Conservation (phyloP, 1,140 invertebrate genomes). For the Gyrodactylus bullatarudis region DNA sequence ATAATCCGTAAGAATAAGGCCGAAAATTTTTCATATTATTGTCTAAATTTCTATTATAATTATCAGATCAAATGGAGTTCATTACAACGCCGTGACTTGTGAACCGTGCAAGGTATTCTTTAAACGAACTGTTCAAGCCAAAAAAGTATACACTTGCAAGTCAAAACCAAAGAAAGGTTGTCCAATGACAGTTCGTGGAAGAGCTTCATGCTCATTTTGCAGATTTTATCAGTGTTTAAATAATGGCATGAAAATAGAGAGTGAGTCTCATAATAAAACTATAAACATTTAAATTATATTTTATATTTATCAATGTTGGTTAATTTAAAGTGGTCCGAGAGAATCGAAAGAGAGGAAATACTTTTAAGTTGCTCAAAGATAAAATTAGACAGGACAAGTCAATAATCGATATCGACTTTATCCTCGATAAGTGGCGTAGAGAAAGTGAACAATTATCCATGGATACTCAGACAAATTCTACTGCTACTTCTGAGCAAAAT, state of each 20-base stretch:
- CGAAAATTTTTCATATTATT: too few relatives aligned
- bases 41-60: neutral
- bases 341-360: neutral
- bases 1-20: neutral
- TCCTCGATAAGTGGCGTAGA: neutral
- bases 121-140: slow-evolving; percentile 17
- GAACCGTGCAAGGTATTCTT: slow-evolving; percentile 23
- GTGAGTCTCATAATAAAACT: neutral
- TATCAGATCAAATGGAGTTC: slow-evolving; percentile 13
- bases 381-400: neutral
- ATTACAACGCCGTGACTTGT: slow-evolving; percentile 20
- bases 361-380: neutral
- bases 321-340: neutral
- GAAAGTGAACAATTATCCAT: too few relatives aligned
- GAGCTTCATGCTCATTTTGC: slow-evolving; percentile 11
- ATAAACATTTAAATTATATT: neutral
- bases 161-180: slow-evolving; percentile 16
- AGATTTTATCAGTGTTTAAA: neutral
- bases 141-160: slow-evolving; percentile 18
- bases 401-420: neutral
- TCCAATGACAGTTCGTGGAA: slow-evolving; percentile 17
- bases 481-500: too few relatives aligned
- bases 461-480: too few relatives aligned
- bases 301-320: neutral
- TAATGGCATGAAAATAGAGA: neutral